Evolutionary conservation across 30 jellyfish, hydroid and myxozoan species (phyloP), one percentile per base, ranked within the genome.

Genomic region (Mastigias papua): DNA sequence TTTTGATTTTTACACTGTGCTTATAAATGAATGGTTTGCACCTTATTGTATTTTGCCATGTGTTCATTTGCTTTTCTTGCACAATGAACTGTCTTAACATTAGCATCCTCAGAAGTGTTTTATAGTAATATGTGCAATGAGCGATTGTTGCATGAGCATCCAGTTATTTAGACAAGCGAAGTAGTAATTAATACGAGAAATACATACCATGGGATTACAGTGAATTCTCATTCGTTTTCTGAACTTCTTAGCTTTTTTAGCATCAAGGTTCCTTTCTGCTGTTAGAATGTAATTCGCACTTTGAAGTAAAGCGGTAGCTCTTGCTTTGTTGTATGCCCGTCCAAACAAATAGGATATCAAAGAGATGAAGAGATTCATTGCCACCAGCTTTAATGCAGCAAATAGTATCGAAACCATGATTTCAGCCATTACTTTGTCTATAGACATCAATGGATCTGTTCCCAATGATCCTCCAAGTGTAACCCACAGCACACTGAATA

Each of bases 241-340:
- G 42, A 71, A 15, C 37, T 57, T 33, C 22, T 69, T 79, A 28
- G 89, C 13, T 1, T 54, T 22, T 54, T 68, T 68, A 65, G 21
- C 20, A 62, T 78, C 46, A 19, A 88, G 49, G 25, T 71, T 76
- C 28, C 92, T 70, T 48, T 88, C 97, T 48, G 80, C 77, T n/a
- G 30, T 78, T 23, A 78, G 37, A 66, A 88, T 37, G 34, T 50
- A 76, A 19, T 68, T 85, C 25, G 97, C 97, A 26, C 80, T 72
- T 79, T 88, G 92, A 7, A 88, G 88, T 48, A 49, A 48, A 7
- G 97, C 97, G 1, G 79, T 78, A 25, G 97, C 97, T 73, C 69
- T 75, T n/a, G 97, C 97, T 37, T 80, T 78, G 72, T 29, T 54
- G 89, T 88, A 79, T 1, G 72, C 87, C 8, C 97, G 82, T 25